Conservation (phyloP, 2,113 vertebrate species). For the Turnix velox region DNA sequence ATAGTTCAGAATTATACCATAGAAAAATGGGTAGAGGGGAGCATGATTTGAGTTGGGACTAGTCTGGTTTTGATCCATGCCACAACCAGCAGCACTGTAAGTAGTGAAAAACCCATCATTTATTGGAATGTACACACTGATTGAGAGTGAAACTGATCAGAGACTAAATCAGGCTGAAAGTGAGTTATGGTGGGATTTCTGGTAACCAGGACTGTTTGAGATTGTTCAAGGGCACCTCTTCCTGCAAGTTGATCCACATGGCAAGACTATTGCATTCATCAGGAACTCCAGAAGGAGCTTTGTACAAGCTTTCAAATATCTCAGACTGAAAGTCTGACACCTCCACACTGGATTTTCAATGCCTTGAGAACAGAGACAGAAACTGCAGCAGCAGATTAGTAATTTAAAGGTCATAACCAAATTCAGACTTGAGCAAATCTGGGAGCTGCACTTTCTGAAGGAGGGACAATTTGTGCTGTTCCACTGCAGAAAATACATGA, state of each 20-base stretch:
- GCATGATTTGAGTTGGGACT: neutral
- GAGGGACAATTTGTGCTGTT: neutral
- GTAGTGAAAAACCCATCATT: neutral
- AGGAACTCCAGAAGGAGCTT: neutral
- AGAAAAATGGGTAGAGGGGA: accelerated
- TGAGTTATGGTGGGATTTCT: neutral
- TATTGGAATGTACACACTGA: neutral
- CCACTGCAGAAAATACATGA: neutral
- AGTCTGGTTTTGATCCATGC: neutral
- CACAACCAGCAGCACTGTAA: neutral
- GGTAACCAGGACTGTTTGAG: neutral
- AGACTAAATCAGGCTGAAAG: neutral
- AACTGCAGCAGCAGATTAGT: neutral
- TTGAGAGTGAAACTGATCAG: neutral
- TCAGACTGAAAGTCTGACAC: neutral
- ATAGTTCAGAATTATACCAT: accelerated
- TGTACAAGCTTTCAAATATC: neutral
- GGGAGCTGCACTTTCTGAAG: neutral
- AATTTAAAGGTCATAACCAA: neutral
- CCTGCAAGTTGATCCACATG: neutral
- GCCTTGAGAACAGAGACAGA: neutral
- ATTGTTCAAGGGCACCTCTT: neutral
- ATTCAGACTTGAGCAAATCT: neutral
- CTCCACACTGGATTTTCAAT: neutral
- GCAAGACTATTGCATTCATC: neutral